phyloP scores from a whole-genome alignment of 2,888 invertebrate species.

The Dorcus parallelipipedus region DNA sequence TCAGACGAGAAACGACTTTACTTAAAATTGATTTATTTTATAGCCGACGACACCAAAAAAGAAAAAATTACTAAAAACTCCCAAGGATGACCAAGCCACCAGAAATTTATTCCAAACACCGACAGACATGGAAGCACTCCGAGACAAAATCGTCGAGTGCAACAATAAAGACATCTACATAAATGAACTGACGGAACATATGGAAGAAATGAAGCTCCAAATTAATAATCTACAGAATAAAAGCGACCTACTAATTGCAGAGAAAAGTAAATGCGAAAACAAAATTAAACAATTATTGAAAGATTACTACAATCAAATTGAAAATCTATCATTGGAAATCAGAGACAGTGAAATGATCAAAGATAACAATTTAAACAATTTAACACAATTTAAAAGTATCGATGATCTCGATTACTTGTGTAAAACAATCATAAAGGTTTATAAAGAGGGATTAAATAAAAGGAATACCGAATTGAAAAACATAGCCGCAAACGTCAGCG shows the following conservation, averaged over 20 bases:
- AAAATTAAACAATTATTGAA: conserved; percentile 48
- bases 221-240: conserved; percentile 47
- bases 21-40: not conserved
- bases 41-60: conserved; percentile 31
- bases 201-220: conserved; percentile 52
- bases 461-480: conserved; percentile 17
- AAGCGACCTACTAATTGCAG: conserved; percentile 43
- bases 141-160: conserved; percentile 54
- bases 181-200: conserved; percentile 50
- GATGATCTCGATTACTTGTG: conserved; percentile 24
- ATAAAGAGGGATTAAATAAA: conserved; percentile 19
- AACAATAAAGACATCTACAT: conserved; percentile 53
- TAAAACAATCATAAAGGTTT: conserved; percentile 9
- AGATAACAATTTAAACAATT: too few species aligned
- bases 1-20: not conserved
- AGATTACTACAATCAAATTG: conserved; percentile 45
- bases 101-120: conserved; percentile 3
- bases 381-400: conserved; percentile 23
- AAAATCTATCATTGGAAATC: conserved; percentile 43
- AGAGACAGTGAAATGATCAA: conserved; percentile 25
- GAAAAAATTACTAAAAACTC: conserved; percentile 27
- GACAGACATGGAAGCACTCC: conserved; percentile 43
- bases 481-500: conserved; percentile 6
- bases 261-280: conserved; percentile 44
- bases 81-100: not conserved